Conservation (phyloP, 1,140 invertebrate genomes). For the Apis cerana region DNA sequence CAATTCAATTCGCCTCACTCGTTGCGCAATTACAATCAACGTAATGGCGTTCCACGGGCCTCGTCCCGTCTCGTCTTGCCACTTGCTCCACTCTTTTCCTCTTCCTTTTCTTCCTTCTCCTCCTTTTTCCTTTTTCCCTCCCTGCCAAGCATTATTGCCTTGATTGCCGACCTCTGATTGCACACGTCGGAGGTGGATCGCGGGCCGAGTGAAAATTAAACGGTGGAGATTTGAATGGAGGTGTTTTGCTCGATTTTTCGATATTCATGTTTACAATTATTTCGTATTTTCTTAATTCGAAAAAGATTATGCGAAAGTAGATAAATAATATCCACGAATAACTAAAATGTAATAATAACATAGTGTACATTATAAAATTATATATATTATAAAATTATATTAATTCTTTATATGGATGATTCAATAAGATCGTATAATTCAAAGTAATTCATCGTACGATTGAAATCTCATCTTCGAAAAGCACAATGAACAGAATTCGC, state of each 20-base stretch:
- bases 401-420: too few relatives aligned
- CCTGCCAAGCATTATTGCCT: conserved; percentile 41
- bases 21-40: conserved; percentile 67
- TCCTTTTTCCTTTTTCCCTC: background rate
- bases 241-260: background rate
- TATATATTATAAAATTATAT: too few relatives aligned
- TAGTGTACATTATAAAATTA: too few relatives aligned
- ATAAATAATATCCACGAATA: too few relatives aligned
- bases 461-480: too few relatives aligned
- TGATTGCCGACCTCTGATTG: conserved; percentile 49
- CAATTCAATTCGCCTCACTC: conserved; percentile 52
- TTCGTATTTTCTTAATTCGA: too few relatives aligned
- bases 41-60: conserved; percentile 56
- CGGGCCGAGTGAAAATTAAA: background rate
- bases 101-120: conserved; percentile 17
- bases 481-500: too few relatives aligned
- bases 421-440: too few relatives aligned
- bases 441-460: too few relatives aligned
- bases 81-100: conserved; percentile 37
- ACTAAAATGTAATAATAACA: too few relatives aligned
- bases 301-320: too few relatives aligned
- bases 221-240: background rate
- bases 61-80: conserved; percentile 22
- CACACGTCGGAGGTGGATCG: background rate
- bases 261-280: too few relatives aligned